Evolutionary conservation across 2,888 invertebrate genomes (phyloP).

Genomic region (Cryptus viduatorius): DNA sequence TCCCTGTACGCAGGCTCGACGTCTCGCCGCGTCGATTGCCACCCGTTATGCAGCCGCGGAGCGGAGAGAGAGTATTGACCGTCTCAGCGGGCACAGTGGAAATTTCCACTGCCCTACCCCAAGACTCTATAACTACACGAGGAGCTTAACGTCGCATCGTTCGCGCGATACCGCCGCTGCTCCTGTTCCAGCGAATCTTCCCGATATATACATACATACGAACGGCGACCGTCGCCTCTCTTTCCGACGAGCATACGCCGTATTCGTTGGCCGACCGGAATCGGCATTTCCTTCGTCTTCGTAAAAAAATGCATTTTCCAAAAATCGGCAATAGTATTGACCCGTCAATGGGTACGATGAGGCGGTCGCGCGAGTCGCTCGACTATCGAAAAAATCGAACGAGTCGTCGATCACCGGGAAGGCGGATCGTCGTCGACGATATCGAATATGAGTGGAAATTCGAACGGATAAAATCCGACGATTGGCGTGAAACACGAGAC

Average conservation of each 20-base stretch:
- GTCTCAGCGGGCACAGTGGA: slow-evolving; percentile 83
- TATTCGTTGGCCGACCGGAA: no score
- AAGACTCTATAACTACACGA: slow-evolving; percentile 72
- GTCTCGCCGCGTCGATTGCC: slow-evolving; percentile 69
- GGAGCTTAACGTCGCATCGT: not conserved
- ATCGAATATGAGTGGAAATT: slow-evolving; percentile 62
- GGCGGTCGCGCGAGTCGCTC: no score
- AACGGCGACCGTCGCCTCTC: not conserved
- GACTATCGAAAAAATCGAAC: not conserved
- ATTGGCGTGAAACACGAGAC: slow-evolving; percentile 76
- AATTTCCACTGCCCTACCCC: slow-evolving; percentile 84
- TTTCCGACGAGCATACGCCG: not conserved
- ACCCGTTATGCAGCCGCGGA: slow-evolving; percentile 74
- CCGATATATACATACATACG: slow-evolving; percentile 62
- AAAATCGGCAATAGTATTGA: no score
- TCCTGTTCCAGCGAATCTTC: not conserved
- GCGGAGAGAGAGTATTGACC: slow-evolving; percentile 83
- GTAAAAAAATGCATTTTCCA: no score
- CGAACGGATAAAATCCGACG: slow-evolving; percentile 57
- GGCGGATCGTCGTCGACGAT: slow-evolving; percentile 52
- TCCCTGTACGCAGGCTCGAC: slow-evolving; percentile 70
- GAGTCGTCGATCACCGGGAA: not conserved
- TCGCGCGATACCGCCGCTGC: not conserved
- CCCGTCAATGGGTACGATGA: no score
- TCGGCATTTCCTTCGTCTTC: no score